A percentile compares a stretch with the other conserved stretches of the same genome.
Evolutionary conservation across 1,140 invertebrate species (phyloP).

Genomic region (Riptortus pedestris): DNA sequence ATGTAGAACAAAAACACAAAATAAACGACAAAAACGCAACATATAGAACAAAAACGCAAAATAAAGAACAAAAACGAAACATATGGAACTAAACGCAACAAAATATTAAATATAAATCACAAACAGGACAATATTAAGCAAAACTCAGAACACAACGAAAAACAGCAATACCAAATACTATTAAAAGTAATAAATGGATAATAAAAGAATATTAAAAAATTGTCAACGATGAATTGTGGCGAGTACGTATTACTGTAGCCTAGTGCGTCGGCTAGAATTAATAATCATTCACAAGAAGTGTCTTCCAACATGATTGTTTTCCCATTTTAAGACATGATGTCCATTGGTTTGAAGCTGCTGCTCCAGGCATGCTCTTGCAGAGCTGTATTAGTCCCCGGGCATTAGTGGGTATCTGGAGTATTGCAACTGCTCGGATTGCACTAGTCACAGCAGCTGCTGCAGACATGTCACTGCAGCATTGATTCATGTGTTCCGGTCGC

Average conservation of each 20-base stretch:
- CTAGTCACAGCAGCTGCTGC: conserved; percentile 50
- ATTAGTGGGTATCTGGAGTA: conserved; percentile 46
- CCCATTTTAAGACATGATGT: conserved; percentile 49
- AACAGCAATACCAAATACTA: too few relatives aligned
- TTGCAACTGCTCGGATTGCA: conserved; percentile 43
- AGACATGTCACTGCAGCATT: conserved; percentile 56
- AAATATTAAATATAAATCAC: too few relatives aligned
- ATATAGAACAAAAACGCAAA: too few relatives aligned
- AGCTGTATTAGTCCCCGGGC: conserved; percentile 46
- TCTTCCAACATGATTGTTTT: conserved; percentile 55
- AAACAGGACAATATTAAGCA: too few relatives aligned
- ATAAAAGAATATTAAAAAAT: too few relatives aligned
- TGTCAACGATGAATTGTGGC: conserved; percentile 47
- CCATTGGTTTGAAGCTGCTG: conserved; percentile 48
- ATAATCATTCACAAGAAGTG: conserved; percentile 55
- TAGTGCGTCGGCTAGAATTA: conserved; percentile 53
- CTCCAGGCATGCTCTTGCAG: conserved; percentile 53
- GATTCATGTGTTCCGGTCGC: conserved; percentile 43
- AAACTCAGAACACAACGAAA: too few relatives aligned
- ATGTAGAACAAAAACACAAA: too few relatives aligned
- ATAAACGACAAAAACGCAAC: too few relatives aligned
- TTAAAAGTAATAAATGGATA: too few relatives aligned
- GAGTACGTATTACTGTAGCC: conserved; percentile 49
- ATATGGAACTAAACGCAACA: too few relatives aligned
- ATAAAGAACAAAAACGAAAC: too few relatives aligned